Evolutionary conservation across 2,113 vertebrate species (phyloP).

Genomic region (Bujurquina vittata): DNA sequence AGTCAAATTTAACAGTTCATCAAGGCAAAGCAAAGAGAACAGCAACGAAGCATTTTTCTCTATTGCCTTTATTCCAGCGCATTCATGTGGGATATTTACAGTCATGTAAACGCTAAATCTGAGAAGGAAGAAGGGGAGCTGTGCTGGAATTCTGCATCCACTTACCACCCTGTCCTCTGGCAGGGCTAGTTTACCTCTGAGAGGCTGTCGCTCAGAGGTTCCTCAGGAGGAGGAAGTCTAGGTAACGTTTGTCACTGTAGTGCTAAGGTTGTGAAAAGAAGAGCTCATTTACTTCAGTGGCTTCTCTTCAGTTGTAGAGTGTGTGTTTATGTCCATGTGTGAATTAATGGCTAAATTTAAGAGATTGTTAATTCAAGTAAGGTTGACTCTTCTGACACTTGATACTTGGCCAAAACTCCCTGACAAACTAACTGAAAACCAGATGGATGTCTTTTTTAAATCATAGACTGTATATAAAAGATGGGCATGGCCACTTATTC

Average conservation of each 20-base stretch:
- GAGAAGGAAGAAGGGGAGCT: slow-evolving; percentile 58
- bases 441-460: background rate
- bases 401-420: background rate
- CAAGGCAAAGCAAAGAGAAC: slow-evolving; percentile 38
- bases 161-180: slow-evolving; percentile 50
- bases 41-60: slow-evolving; percentile 27
- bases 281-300: slow-evolving; percentile 69
- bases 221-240: slow-evolving; percentile 48
- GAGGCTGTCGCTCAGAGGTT: slow-evolving; percentile 40
- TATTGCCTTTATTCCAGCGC: slow-evolving; percentile 36
- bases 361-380: slow-evolving; percentile 26
- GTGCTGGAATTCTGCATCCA: slow-evolving; percentile 76
- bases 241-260: slow-evolving; percentile 56
- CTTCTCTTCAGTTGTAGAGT: slow-evolving; percentile 5
- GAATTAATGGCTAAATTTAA: slow-evolving; percentile 49
- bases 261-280: slow-evolving; percentile 68
- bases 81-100: slow-evolving; percentile 77
- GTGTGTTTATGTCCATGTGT: slow-evolving; percentile 53
- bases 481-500: no score
- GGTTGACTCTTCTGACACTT: background rate
- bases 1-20: slow-evolving; percentile 49
- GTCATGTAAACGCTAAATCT: slow-evolving; percentile 72
- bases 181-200: slow-evolving; percentile 13
- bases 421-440: background rate
- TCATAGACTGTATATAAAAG: accelerated